Evolutionary conservation across 2,888 invertebrate genomes (phyloP).

Genomic region (Julus scandinavius): DNA sequence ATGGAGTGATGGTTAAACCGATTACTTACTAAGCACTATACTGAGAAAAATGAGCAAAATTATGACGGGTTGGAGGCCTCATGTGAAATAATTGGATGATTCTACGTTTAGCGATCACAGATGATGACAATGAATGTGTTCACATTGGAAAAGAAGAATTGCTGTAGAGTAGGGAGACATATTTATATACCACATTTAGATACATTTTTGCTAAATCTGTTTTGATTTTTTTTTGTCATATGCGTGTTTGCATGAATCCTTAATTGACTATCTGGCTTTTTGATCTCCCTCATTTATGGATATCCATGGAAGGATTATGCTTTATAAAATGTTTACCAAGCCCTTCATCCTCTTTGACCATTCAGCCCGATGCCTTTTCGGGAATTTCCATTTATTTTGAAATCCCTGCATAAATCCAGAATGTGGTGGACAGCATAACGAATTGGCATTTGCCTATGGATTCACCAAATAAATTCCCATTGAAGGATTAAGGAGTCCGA

Average conservation of each 20-base stretch:
- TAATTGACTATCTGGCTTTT: not conserved
- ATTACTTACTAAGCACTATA: not conserved
- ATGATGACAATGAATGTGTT: not conserved
- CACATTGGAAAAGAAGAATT: not conserved
- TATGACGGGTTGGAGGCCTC: constrained; percentile 1
- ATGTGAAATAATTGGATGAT: not conserved
- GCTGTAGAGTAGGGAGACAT: not conserved
- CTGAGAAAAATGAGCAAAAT: constrained; percentile 12
- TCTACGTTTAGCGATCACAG: not conserved
- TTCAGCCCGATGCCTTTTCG: not conserved
- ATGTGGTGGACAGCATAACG: not conserved
- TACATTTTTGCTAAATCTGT: not conserved
- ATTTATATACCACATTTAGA: not conserved
- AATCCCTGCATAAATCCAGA: constrained; percentile 13
- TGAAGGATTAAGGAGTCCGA: not conserved
- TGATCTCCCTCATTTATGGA: not conserved
- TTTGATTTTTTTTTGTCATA: not conserved
- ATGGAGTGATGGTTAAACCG: not conserved
- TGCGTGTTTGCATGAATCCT: not conserved
- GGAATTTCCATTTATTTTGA: constrained; percentile 9
- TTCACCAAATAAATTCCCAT: constrained; percentile 25
- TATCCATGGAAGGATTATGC: not conserved
- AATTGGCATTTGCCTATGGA: not conserved
- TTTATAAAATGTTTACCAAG: not conserved
- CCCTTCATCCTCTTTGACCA: not conserved